phyloP scores from a whole-genome alignment of 2,888 invertebrate species.

The Meiosimyza decipiens region DNA sequence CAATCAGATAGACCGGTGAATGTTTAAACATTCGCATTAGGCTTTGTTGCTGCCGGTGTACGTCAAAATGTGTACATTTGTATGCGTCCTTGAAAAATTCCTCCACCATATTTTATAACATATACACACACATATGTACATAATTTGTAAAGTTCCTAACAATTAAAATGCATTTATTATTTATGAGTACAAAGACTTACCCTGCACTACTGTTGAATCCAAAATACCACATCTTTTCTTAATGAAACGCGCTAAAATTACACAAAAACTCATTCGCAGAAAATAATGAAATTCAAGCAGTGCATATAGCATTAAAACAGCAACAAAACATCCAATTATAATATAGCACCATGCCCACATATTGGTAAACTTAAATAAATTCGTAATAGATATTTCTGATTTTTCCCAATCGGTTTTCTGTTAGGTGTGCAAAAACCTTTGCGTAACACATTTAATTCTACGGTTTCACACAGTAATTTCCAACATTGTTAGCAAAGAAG shows the following conservation, averaged over 20 bases:
- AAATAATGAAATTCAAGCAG: slow-evolving; percentile 81
- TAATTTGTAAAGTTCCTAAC: too few relatives aligned
- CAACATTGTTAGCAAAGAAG: too few relatives aligned
- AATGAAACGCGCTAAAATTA: slow-evolving; percentile 74
- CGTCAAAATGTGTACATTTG: neutral
- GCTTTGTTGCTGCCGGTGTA: neutral
- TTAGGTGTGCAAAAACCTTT: too few relatives aligned
- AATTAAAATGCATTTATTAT: too few relatives aligned
- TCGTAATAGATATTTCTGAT: neutral
- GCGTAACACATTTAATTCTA: too few relatives aligned
- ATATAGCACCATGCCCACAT: slow-evolving; percentile 54
- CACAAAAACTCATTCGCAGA: slow-evolving; percentile 75
- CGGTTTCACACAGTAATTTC: too few relatives aligned
- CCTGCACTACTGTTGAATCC: slow-evolving; percentile 75
- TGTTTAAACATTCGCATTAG: too few relatives aligned
- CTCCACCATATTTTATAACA: neutral
- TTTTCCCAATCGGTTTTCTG: neutral
- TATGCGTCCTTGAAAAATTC: neutral
- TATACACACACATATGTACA: too few relatives aligned
- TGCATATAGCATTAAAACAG: slow-evolving; percentile 70
- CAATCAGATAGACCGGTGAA: too few relatives aligned
- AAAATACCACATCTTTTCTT: slow-evolving; percentile 74
- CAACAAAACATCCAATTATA: slow-evolving; percentile 56
- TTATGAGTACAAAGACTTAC: slow-evolving; percentile 67
- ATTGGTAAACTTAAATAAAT: neutral